Evolutionary conservation across 1,140 invertebrate species (phyloP), one percentile per base, ranked within the genome.

Genomic region (Physella acuta): DNA sequence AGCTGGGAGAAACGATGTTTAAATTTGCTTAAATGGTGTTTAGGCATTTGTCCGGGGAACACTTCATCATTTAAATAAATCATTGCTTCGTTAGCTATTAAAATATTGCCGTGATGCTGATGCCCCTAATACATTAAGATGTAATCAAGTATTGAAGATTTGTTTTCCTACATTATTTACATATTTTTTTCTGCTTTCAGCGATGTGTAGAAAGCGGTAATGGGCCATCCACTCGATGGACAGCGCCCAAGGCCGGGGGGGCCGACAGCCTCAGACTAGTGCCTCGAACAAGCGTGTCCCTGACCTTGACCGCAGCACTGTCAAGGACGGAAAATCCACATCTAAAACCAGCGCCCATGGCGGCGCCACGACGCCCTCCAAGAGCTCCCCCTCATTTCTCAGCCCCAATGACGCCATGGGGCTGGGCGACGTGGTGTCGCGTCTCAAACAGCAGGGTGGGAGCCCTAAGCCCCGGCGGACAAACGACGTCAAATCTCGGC

Each of bases 211-310:
- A 56, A 28, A 39, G 33, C 64, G 64, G 64, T 66, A 66, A 66
- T 66, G 64, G 64, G 49, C 64, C 36, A 14, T 28, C 64, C 53
- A 66, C 51, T 64, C 62, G 30, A 66, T 66, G 64, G 64, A 66
- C 52, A 36, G 30, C 20, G 51, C 53, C 30, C 53, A 36, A 51
- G 64, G 63, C 49, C 51, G 34, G 52, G 53, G 8, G n/a, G 37
- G 49, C 28, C 62, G 51, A 36, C 44, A 64, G 37, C 26, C 62
- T 30, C 2, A 37, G 1, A 11, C 62, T 64, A 53, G 28, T 36
- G 44, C 26, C 30, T 3, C 16, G 33, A 1, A 64, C 20, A 11
- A 20, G 17, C 62, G 62, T 52, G 30, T 51, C n/a, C 62, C 62
- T 64, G 39, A 64, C 4, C 44, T 17, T 52, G 62, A 64, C 30